phyloP scores from a whole-genome alignment of 2,113 vertebrate species.

The Nettapus auritus region DNA sequence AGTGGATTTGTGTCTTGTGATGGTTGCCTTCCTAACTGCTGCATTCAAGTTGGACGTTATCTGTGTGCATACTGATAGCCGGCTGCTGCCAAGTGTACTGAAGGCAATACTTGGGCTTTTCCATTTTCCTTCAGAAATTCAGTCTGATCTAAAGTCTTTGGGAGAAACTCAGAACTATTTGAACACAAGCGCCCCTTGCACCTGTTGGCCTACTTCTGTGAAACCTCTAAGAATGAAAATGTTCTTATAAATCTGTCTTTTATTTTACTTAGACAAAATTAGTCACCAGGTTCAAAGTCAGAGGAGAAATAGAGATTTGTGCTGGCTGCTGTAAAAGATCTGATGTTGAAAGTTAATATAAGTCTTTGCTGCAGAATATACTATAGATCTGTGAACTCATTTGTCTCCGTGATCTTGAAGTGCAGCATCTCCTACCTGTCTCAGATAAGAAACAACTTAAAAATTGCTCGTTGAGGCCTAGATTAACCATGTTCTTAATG shows the following conservation, averaged over 20 bases:
- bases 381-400: not conserved
- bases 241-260: not conserved
- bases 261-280: not conserved
- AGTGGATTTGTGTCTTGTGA: not conserved
- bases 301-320: not conserved
- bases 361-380: not conserved
- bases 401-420: not conserved
- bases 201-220: not conserved
- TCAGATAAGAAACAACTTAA: not conserved
- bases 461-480: not conserved
- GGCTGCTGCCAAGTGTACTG: not conserved
- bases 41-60: not conserved
- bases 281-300: not conserved
- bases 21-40: not conserved
- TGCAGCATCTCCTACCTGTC: rapidly evolving
- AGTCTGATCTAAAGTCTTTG: not conserved
- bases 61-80: not conserved
- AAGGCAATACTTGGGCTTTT: not conserved
- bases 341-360: not conserved
- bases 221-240: not conserved
- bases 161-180: not conserved
- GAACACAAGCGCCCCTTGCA: not conserved
- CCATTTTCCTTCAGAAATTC: not conserved
- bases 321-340: not conserved
- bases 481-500: not conserved